Conservation (phyloP, 2,113 vertebrate genomes). For the Hypanus sabinus region DNA sequence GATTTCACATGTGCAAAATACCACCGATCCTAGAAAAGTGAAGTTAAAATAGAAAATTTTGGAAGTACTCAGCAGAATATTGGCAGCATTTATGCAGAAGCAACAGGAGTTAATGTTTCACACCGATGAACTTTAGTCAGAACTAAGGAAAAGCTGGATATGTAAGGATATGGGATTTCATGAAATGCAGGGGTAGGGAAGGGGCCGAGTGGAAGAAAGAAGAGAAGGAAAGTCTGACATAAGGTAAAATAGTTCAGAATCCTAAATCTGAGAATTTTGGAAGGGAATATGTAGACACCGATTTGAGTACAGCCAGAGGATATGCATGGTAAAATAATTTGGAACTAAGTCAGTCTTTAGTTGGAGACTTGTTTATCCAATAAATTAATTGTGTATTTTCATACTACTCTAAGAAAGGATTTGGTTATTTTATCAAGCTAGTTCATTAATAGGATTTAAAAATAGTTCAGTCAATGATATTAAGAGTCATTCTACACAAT, state of each 20-base stretch:
- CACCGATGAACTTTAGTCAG: too few species aligned
- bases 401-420: neutral
- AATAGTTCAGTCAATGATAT: neutral
- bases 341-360: neutral
- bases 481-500: neutral
- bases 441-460: neutral
- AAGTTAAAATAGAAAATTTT: too few species aligned
- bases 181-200: too few species aligned
- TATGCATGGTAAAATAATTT: neutral
- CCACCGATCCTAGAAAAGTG: too few species aligned
- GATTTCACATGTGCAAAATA: neutral
- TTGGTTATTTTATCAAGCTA: neutral
- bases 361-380: neutral
- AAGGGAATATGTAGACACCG: neutral
- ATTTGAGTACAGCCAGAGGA: neutral
- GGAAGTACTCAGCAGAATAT: too few species aligned
- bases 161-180: too few species aligned
- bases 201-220: too few species aligned
- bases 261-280: neutral
- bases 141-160: too few species aligned
- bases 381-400: neutral
- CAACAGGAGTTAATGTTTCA: too few species aligned
- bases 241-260: neutral
- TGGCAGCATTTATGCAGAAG: too few species aligned
- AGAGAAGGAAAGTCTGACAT: too few species aligned